A percentile compares a stretch with the other conserved stretches of the same genome.
Evolutionary conservation across 2,888 invertebrate genomes (phyloP).

Genomic region (Bellardia pandia): DNA sequence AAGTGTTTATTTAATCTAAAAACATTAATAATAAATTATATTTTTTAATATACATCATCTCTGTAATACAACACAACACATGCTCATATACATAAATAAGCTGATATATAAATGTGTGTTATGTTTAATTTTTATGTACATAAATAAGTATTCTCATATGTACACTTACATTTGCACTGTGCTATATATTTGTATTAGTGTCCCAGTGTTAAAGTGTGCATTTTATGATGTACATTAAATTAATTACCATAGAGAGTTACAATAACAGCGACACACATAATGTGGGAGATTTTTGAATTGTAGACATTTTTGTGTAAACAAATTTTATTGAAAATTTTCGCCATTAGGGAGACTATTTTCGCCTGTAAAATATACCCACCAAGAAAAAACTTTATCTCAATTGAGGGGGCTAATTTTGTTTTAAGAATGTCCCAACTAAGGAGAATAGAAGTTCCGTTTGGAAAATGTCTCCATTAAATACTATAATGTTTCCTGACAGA

Average conservation of each 20-base stretch:
- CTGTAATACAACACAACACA: background rate
- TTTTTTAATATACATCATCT: conserved; percentile 12
- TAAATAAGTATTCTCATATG: background rate
- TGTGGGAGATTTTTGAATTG: background rate
- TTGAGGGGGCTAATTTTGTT: too few relatives aligned
- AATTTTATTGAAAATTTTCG: too few relatives aligned
- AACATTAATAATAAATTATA: conserved; percentile 50
- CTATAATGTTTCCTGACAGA: too few relatives aligned
- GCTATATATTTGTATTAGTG: conserved; percentile 4
- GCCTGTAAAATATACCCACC: too few relatives aligned
- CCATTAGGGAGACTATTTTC: too few relatives aligned
- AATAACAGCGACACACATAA: background rate
- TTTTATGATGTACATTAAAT: conserved; percentile 24
- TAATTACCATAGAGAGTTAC: conserved; percentile 17
- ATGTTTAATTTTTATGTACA: background rate
- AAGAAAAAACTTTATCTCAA: too few relatives aligned
- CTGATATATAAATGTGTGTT: background rate
- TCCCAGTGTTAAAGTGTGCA: background rate
- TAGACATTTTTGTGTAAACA: background rate
- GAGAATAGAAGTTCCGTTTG: too few relatives aligned
- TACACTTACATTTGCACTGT: background rate
- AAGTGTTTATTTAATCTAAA: conserved; percentile 39
- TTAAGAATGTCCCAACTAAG: too few relatives aligned
- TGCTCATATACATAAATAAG: background rate
- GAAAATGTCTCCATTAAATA: too few relatives aligned